Base-by-base conservation (phyloP, 2,888 invertebrate genomes). In the Romanomermis culicivorax region DNA sequence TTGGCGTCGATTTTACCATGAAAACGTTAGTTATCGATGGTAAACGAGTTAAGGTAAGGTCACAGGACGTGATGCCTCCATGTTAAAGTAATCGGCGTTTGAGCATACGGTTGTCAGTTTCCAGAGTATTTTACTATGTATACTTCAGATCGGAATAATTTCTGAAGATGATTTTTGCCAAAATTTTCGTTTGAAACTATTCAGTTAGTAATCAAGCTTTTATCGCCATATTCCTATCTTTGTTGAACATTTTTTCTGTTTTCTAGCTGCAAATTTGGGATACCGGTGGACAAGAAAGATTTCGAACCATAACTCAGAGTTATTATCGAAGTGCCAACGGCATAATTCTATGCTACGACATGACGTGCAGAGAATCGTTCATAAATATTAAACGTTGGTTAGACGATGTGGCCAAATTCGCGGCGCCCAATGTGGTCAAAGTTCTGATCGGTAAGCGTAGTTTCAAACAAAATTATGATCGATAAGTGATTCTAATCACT, bases 1-100 rank as follows among this genome's bases (percentile, higher is more conserved):
- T 93, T 68, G 91, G 91, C 60, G 91, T 93, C 55, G 91, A 93
- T 74, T 93, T 93, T 75, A 89, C 89, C 58, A 93, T 91, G 89
- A 91, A 91, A 78, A 91, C 89, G 54, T 78, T 93, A 43, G 77
- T 82, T 61, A 81, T 91, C 51, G 89, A 91, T 70, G 85, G 84
- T 53, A 91, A 91, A 72, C 82, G 82, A 75, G 83, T 91, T 63
- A 93, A 93, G 81, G 88, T 89, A 74, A 69, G n/a, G n/a, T n/a
- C n/a, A n/a, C n/a, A n/a, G n/a, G n/a, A n/a, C n/a, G n/a, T n/a
- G n/a, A n/a, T 63, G 50, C 42, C 42, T 20, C 20, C 42, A 42
- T 20, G 17, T 20, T 20, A n/a, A 42, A 42, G n/a, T 42, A 14
- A 14, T 11, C 20, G 17, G 11, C 14, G n/a, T 42, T 42, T 42